These are phyloP conservation scores for Dryobotodes eremita DNA, from an alignment of 2,888 invertebrate genomes.

Conservation along the genomic window DNA sequence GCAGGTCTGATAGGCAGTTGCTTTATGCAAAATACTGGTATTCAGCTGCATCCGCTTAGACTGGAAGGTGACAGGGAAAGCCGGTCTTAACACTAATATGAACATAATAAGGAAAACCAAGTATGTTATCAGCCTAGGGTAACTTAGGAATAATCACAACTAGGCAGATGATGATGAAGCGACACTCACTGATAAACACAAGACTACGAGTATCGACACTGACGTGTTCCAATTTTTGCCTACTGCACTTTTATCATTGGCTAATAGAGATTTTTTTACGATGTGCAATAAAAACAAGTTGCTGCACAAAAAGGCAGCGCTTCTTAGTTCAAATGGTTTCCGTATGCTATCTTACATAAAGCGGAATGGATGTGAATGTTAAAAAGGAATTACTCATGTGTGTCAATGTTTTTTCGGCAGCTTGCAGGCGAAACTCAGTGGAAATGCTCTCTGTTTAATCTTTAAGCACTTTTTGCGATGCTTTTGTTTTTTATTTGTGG, in stretches of 20 bases:
- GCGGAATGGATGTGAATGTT: constrained; percentile 22
- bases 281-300: constrained; percentile 69
- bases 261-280: constrained; percentile 67
- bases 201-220: constrained; percentile 31
- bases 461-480: not conserved
- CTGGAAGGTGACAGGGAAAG: not conserved
- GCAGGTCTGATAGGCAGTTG: not conserved
- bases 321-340: constrained; percentile 54
- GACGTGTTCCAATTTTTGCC: constrained; percentile 29
- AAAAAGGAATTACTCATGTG: constrained; percentile 15
- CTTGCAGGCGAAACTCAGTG: constrained; percentile 13
- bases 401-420: constrained; percentile 24
- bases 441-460: constrained; percentile 7
- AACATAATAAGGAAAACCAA: too few relatives aligned
- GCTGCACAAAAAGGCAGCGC: constrained; percentile 46
- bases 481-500: not conserved
- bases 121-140: too few relatives aligned
- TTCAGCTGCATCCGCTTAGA: not conserved
- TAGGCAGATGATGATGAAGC: not conserved
- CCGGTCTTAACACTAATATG: too few relatives aligned
- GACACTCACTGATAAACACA: not conserved
- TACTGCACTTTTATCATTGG: constrained; percentile 56
- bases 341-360: constrained; percentile 42
- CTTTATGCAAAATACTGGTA: not conserved
- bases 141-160: not conserved